Evolutionary conservation across 1,140 invertebrate species (phyloP).

Genomic region (Dreissena polymorpha): DNA sequence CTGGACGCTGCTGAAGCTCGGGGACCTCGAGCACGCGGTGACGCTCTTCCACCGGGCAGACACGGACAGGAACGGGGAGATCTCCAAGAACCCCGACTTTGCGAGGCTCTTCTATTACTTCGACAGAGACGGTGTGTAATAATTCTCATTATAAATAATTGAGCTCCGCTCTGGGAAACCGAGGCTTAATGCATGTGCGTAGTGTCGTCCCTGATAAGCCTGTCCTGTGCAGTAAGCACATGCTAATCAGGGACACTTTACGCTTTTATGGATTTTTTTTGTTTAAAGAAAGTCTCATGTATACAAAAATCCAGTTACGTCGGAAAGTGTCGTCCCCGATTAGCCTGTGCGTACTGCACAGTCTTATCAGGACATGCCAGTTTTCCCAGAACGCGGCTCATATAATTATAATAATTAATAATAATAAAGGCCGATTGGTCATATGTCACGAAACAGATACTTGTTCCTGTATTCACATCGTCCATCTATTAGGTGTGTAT

Average conservation of each 20-base stretch:
- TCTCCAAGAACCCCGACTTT: conserved; percentile 55
- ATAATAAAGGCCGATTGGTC: no score
- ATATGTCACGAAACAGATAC: no score
- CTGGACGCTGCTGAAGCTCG: conserved; percentile 52
- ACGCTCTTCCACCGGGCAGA: conserved; percentile 60
- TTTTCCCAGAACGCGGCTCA: no score
- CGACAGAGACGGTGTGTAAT: conserved; percentile 56
- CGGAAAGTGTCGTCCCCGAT: background rate
- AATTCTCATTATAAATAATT: background rate
- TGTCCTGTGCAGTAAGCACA: background rate
- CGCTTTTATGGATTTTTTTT: no score
- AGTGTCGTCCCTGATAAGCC: background rate
- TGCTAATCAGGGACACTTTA: background rate
- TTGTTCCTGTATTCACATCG: background rate
- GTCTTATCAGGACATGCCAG: no score
- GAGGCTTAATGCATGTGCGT: background rate
- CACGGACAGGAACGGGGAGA: conserved; percentile 55
- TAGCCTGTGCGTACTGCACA: no score
- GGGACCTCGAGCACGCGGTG: conserved; percentile 42
- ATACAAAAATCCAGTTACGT: background rate
- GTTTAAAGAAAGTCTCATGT: background rate
- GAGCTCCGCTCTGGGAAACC: no score
- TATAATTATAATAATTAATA: no score
- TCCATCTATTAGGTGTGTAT: background rate
- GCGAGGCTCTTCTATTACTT: conserved; percentile 59